phyloP scores from a whole-genome alignment of 2,888 invertebrate genomes.

The Diploptera punctata region DNA sequence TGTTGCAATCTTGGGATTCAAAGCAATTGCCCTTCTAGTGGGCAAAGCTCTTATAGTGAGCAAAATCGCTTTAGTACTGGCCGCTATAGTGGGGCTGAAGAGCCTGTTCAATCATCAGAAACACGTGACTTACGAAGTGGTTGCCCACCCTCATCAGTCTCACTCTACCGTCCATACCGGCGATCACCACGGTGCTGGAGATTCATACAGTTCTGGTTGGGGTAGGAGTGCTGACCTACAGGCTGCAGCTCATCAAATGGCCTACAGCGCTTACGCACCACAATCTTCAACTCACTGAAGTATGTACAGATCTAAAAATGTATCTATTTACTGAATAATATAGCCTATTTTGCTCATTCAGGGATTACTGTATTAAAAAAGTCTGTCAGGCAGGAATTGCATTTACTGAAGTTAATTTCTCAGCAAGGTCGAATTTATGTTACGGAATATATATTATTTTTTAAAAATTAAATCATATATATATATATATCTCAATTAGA shows the following conservation, averaged over 20 bases:
- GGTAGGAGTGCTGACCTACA: constrained; percentile 55
- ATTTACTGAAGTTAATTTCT: too few species aligned
- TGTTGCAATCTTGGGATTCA: constrained; percentile 80
- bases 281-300: background rate
- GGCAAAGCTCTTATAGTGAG: constrained; percentile 86
- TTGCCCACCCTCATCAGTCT: constrained; percentile 70
- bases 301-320: background rate
- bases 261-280: constrained; percentile 62
- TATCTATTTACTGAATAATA: too few species aligned
- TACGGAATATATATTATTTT: too few species aligned
- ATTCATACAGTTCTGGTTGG: constrained; percentile 67
- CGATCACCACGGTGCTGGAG: constrained; percentile 48
- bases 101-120: constrained; percentile 78
- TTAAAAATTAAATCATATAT: too few species aligned
- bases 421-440: too few species aligned
- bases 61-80: constrained; percentile 81
- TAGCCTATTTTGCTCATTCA: too few species aligned
- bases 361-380: too few species aligned
- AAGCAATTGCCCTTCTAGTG: constrained; percentile 79
- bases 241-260: constrained; percentile 63
- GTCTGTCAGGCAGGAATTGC: too few species aligned
- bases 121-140: constrained; percentile 74
- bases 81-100: constrained; percentile 82
- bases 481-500: too few species aligned
- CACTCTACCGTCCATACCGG: constrained; percentile 55